Evolutionary conservation across 2,888 invertebrate species (phyloP).

Genomic region (Agelastica alni): DNA sequence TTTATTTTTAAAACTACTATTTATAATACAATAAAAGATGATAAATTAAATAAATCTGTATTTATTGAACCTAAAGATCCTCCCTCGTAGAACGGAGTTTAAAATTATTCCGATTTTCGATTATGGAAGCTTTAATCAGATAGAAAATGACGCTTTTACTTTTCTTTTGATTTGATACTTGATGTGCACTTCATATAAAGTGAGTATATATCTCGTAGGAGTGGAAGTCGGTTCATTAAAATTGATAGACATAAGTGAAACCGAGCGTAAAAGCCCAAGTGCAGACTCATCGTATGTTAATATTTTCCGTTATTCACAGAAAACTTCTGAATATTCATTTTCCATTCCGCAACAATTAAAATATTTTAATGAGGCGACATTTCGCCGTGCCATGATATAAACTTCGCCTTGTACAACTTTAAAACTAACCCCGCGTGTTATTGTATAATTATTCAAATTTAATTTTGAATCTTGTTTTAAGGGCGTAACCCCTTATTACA

Average conservation of each 20-base stretch:
- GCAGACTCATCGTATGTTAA: constrained; percentile 33
- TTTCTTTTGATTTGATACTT: constrained; percentile 1
- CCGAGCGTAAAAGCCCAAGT: constrained; percentile 27
- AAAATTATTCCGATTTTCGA: too few species aligned
- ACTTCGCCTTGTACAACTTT: constrained; percentile 44
- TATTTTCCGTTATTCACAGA: constrained; percentile 29
- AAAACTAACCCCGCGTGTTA: constrained; percentile 48
- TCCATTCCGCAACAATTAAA: constrained; percentile 54
- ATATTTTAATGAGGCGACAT: constrained; percentile 53
- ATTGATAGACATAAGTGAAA: constrained; percentile 29
- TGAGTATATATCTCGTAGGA: constrained; percentile 3
- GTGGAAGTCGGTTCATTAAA: constrained; percentile 20
- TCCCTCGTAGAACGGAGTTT: too few species aligned
- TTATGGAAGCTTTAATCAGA: constrained; percentile 8
- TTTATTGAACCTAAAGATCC: too few species aligned
- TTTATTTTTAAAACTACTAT: too few species aligned
- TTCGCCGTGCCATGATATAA: constrained; percentile 41
- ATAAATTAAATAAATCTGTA: too few species aligned
- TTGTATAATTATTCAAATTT: constrained; percentile 52
- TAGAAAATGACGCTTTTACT: not conserved
- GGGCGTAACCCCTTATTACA: constrained; percentile 26
- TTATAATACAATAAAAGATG: too few species aligned
- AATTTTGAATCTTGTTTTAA: constrained; percentile 37
- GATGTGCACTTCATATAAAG: constrained; percentile 9
- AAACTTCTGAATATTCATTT: constrained; percentile 52